Percentiles rank a stretch among this genome's conserved stretches.
These are phyloP conservation scores for Mactromeris polynyma DNA, from an alignment of 2,888 invertebrate species.

Conservation along the genomic window DNA sequence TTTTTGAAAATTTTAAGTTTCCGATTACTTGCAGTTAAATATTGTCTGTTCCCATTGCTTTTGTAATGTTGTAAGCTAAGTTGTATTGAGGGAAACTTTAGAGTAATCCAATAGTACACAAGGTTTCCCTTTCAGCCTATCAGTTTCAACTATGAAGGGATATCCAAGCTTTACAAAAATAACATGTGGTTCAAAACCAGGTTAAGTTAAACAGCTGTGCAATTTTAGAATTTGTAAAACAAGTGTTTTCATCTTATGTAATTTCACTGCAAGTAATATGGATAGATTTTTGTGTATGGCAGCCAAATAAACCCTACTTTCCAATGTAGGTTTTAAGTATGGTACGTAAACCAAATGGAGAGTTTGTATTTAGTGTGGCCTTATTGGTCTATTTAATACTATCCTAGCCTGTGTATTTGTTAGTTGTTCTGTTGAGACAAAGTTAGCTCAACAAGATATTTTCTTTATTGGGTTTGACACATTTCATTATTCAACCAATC, in stretches of 20 bases:
- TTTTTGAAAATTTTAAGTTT: no score
- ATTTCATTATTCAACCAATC: neutral
- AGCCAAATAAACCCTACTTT: neutral
- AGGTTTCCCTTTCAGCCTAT: neutral
- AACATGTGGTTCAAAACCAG: neutral
- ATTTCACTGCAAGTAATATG: neutral
- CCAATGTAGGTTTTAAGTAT: neutral
- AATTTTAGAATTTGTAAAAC: neutral
- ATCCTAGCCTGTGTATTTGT: neutral
- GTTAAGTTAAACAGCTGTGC: neutral
- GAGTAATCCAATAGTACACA: neutral
- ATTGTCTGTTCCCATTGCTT: neutral
- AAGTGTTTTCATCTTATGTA: neutral
- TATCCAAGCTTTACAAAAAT: neutral
- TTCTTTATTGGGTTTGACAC: neutral
- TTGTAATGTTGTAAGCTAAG: neutral
- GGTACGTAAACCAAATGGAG: neutral
- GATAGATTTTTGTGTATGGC: neutral
- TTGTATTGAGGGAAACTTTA: neutral
- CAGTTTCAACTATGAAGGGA: neutral
- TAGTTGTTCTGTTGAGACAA: neutral
- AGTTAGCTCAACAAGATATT: neutral
- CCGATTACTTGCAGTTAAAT: no score
- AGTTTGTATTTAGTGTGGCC: neutral
- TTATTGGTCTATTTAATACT: conserved; percentile 8